Conservation (phyloP, 2,888 invertebrate genomes). For the Argyra leucocephala region DNA sequence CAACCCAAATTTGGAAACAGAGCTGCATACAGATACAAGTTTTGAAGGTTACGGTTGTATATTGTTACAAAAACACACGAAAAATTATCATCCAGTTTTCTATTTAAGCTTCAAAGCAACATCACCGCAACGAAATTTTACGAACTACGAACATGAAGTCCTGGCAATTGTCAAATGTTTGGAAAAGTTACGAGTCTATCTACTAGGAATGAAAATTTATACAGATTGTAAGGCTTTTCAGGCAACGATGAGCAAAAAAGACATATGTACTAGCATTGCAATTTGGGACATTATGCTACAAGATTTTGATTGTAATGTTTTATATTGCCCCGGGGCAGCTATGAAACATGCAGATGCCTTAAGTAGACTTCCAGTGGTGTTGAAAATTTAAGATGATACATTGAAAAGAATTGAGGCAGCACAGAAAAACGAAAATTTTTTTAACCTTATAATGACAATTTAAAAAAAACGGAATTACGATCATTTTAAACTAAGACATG, state of each 20-base stretch:
- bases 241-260: conserved; percentile 28
- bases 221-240: conserved; percentile 31
- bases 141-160: conserved; percentile 32
- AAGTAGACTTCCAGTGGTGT: conserved; percentile 13
- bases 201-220: conserved; percentile 25
- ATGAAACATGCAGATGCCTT: conserved; percentile 20
- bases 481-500: conserved; percentile 16
- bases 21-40: conserved; percentile 30
- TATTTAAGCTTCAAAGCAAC: conserved; percentile 28
- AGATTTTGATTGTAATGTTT: conserved; percentile 15
- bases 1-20: conserved; percentile 23
- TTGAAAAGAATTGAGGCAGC: conserved; percentile 14
- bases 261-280: conserved; percentile 27
- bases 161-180: conserved; percentile 29
- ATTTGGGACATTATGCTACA: conserved; percentile 26
- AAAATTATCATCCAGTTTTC: conserved; percentile 26
- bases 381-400: conserved; percentile 10
- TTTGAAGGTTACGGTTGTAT: conserved; percentile 27
- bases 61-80: conserved; percentile 25
- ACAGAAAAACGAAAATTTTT: conserved; percentile 17
- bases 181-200: conserved; percentile 27
- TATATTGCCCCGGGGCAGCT: conserved; percentile 16
- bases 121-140: conserved; percentile 27
- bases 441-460: conserved; percentile 14
- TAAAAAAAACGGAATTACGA: conserved; percentile 18